These are phyloP conservation scores for Spodoptera exigua DNA, from an alignment of 2,888 invertebrate genomes.

Conservation along the genomic window DNA sequence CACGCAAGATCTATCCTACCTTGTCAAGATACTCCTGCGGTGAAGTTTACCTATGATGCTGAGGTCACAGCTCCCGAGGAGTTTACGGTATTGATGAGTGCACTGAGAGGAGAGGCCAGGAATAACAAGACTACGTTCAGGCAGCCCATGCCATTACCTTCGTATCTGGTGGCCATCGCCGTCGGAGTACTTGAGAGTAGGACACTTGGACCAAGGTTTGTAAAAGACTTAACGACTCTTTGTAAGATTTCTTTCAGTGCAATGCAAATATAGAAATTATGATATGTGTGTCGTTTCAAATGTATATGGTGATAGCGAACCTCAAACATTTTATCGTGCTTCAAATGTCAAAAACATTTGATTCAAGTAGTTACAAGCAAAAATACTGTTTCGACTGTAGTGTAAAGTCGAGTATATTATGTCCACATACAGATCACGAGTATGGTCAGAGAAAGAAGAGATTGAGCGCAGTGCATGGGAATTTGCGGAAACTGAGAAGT, in stretches of 20 bases:
- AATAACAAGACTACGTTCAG: slow-evolving; percentile 89
- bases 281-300: too few relatives aligned
- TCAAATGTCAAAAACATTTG: too few relatives aligned
- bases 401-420: too few relatives aligned
- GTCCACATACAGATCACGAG: slow-evolving; percentile 90
- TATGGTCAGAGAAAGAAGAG: slow-evolving; percentile 97
- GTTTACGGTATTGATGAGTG: slow-evolving; percentile 96
- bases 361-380: too few relatives aligned
- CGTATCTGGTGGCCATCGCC: slow-evolving; percentile 97
- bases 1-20: slow-evolving; percentile 97
- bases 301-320: too few relatives aligned
- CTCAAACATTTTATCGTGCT: too few relatives aligned
- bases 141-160: slow-evolving; percentile 95
- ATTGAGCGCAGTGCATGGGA: slow-evolving; percentile 96
- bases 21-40: slow-evolving; percentile 97
- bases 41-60: slow-evolving; percentile 96
- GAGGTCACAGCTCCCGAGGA: slow-evolving; percentile 92
- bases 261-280: too few relatives aligned
- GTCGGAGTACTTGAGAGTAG: slow-evolving; percentile 94
- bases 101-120: slow-evolving; percentile 89
- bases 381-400: too few relatives aligned
- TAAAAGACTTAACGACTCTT: not conserved
- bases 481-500: slow-evolving; percentile 95
- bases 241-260: too few relatives aligned
- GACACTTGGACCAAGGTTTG: slow-evolving; percentile 92